Evolutionary conservation across 1,140 invertebrate genomes (phyloP).

Genomic region (Lineus longissimus): DNA sequence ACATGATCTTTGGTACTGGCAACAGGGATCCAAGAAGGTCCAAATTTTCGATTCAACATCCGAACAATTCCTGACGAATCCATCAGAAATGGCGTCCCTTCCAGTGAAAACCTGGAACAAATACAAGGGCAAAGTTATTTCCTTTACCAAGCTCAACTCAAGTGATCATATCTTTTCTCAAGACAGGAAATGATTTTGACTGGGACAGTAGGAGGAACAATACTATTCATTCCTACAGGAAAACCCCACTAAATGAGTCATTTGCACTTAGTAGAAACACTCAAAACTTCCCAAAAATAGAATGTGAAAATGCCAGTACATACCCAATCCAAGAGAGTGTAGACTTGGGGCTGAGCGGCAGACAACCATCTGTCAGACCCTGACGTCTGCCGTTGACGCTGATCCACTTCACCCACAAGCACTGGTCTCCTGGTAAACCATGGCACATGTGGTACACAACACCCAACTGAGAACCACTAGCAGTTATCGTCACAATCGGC

Average conservation of each 20-base stretch:
- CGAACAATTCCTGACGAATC: constrained; percentile 64
- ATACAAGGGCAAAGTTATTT: too few species aligned
- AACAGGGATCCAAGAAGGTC: constrained; percentile 71
- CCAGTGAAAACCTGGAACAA: constrained; percentile 64
- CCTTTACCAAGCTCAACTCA: too few species aligned
- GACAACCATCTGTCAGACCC: constrained; percentile 34
- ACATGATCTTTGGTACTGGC: constrained; percentile 69
- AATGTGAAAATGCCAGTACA: constrained; percentile 11
- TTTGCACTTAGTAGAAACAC: too few species aligned
- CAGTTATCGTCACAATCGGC: constrained; percentile 66
- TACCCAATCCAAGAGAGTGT: constrained; percentile 75
- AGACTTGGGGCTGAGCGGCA: constrained; percentile 69
- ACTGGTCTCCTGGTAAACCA: constrained; percentile 54
- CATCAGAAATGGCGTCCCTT: constrained; percentile 60
- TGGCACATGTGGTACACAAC: constrained; percentile 64
- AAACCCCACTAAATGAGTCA: too few species aligned
- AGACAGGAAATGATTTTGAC: too few species aligned
- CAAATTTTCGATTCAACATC: constrained; percentile 67
- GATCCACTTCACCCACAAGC: constrained; percentile 40
- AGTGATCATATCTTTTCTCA: too few species aligned
- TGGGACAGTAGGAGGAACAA: too few species aligned
- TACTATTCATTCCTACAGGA: too few species aligned
- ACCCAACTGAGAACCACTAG: constrained; percentile 67
- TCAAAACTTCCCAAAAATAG: too few species aligned
- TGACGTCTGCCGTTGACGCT: constrained; percentile 36